phyloP scores from a whole-genome alignment of 2,113 vertebrate genomes.

The Struthidea cinerea region DNA sequence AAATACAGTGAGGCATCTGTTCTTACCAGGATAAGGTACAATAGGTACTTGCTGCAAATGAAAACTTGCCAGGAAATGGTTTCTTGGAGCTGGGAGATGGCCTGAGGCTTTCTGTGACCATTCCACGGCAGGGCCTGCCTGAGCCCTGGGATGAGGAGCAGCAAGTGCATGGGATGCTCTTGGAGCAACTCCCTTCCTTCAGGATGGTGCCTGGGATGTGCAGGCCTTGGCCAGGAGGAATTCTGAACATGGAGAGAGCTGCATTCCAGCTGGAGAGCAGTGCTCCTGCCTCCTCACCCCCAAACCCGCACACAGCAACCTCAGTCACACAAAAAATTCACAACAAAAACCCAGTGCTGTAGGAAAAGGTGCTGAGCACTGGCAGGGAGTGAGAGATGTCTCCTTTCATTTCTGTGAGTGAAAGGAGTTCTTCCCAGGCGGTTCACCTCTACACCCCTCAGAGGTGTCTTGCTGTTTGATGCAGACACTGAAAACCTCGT shows the following conservation, averaged over 20 bases:
- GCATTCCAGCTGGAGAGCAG: background rate
- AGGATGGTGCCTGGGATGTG: background rate
- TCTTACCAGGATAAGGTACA: background rate
- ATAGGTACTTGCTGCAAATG: background rate
- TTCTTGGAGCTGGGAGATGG: background rate
- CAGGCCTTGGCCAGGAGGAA: background rate
- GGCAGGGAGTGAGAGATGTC: background rate
- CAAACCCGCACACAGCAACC: background rate
- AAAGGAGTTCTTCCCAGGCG: background rate
- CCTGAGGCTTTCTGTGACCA: background rate
- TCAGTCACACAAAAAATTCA: background rate
- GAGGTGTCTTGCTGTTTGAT: slow-evolving; percentile 10
- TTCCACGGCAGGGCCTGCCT: background rate
- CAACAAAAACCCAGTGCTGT: background rate
- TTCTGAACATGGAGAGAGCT: background rate
- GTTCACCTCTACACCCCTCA: background rate
- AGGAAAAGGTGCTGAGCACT: background rate
- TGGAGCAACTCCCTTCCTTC: background rate
- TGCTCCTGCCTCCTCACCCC: background rate
- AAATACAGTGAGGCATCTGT: background rate
- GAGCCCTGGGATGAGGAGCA: background rate
- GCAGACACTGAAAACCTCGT: background rate
- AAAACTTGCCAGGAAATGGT: background rate
- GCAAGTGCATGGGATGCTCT: background rate
- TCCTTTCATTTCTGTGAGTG: background rate